Evolutionary conservation across 2,113 vertebrate genomes (phyloP).

Genomic region (Alces alces): DNA sequence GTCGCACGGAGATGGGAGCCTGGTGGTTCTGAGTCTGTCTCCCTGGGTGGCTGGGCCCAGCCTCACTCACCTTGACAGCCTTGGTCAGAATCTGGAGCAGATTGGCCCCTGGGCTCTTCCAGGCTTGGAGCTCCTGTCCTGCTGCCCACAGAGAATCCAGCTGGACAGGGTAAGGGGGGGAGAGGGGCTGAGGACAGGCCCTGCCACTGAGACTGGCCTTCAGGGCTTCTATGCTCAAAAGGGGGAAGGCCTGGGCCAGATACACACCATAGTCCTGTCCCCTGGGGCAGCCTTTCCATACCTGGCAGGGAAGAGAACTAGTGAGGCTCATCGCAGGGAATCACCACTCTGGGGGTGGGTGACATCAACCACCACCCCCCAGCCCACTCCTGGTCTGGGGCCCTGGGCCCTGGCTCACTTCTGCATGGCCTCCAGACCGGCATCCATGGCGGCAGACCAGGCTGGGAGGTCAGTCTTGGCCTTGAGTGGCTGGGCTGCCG

Average conservation of each 20-base stretch:
- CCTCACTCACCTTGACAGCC: slow-evolving; percentile 84
- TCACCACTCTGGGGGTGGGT: background rate
- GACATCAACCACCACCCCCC: background rate
- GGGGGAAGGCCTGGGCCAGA: background rate
- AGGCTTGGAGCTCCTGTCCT: slow-evolving; percentile 81
- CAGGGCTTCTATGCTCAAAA: background rate
- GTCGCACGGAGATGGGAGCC: background rate
- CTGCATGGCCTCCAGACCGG: slow-evolving; percentile 91
- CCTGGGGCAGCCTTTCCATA: slow-evolving; percentile 88
- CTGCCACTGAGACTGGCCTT: background rate
- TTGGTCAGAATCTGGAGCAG: slow-evolving; percentile 77
- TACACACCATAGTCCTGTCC: slow-evolving; percentile 89
- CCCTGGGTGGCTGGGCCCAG: background rate
- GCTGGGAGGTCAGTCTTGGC: slow-evolving; percentile 57
- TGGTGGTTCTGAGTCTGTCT: background rate
- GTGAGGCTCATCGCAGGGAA: background rate
- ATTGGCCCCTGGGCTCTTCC: slow-evolving; percentile 75
- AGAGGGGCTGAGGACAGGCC: background rate
- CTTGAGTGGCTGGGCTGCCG: slow-evolving; percentile 84
- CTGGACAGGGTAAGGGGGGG: slow-evolving; percentile 68
- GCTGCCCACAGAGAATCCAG: slow-evolving; percentile 93
- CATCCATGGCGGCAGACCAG: slow-evolving; percentile 90
- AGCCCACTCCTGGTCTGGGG: background rate
- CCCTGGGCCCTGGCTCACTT: slow-evolving; percentile 76
- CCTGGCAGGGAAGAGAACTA: slow-evolving; percentile 62